These are phyloP conservation scores for Halcyon badia DNA, from an alignment of 2,797 vertebrate genomes.

Conservation along the genomic window DNA sequence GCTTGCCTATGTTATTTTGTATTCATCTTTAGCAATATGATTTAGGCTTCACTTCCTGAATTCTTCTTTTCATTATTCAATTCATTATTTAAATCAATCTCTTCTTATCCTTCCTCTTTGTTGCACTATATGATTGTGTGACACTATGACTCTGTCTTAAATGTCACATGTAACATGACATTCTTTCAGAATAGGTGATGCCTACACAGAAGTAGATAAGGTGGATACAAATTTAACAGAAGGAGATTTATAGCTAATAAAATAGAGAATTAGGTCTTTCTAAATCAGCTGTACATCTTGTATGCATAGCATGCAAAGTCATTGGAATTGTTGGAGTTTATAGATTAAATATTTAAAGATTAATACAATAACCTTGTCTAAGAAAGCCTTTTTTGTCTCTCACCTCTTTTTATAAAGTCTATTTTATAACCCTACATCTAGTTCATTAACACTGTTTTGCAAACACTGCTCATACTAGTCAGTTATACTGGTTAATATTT, in stretches of 20 bases:
- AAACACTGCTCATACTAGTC: slow-evolving; percentile 16
- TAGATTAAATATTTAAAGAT: neutral
- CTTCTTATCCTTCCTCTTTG: neutral
- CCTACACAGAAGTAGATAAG: neutral
- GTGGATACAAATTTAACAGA: neutral
- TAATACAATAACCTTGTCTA: neutral
- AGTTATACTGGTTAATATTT: slow-evolving; percentile 6
- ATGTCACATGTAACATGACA: neutral
- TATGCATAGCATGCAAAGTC: neutral
- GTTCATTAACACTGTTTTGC: slow-evolving; percentile 17
- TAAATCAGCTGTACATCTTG: neutral
- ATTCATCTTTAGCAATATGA: neutral
- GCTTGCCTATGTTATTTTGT: neutral
- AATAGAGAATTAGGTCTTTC: neutral
- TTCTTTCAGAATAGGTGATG: neutral
- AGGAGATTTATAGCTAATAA: neutral
- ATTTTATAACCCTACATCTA: neutral
- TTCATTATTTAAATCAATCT: accelerated
- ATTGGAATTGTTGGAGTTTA: neutral
- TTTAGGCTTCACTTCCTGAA: neutral
- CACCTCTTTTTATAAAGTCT: neutral
- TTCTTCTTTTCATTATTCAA: neutral
- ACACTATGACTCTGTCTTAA: neutral
- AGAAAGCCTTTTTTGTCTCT: neutral
- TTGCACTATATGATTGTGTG: neutral